phyloP scores from a whole-genome alignment of 1,140 invertebrate genomes.

The Eumeta japonica region DNA sequence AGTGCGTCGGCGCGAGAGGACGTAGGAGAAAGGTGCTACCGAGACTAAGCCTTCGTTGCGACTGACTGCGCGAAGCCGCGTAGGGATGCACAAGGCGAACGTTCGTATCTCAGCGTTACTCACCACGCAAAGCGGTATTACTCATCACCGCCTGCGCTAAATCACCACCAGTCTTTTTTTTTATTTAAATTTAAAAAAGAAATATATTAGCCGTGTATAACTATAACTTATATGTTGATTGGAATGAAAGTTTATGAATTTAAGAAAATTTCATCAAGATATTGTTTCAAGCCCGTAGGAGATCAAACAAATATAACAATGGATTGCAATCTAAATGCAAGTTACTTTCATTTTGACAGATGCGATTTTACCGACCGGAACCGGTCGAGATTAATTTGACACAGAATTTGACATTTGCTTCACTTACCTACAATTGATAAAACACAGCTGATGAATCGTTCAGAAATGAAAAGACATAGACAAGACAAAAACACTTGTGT shows the following conservation, averaged over 20 bases:
- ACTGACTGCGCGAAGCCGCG: constrained; percentile 29
- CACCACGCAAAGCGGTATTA: constrained; percentile 46
- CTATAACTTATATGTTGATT: constrained; percentile 2
- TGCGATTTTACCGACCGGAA: constrained; percentile 25
- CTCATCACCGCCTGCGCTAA: constrained; percentile 34
- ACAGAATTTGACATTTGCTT: constrained; percentile 1
- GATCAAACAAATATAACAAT: no score
- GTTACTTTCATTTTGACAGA: constrained; percentile 19
- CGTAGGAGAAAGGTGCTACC: constrained; percentile 22
- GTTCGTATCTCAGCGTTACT: constrained; percentile 50
- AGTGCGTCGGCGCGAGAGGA: constrained; percentile 19
- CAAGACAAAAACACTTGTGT: no score
- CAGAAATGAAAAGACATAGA: no score
- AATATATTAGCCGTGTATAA: background rate
- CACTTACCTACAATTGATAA: background rate
- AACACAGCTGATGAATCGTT: constrained; percentile 3
- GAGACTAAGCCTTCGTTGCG: constrained; percentile 32
- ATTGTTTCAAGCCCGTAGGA: no score
- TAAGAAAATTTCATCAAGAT: no score
- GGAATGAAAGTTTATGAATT: constrained; percentile 4
- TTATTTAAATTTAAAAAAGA: constrained; percentile 4
- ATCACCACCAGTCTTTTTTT: constrained; percentile 10
- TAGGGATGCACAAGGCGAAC: no score
- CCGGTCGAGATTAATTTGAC: constrained; percentile 10
- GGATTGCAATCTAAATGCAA: no score